A percentile compares a stretch with the other conserved stretches of the same genome.
phyloP scores from a whole-genome alignment of 1,140 invertebrate species.

The Trichogramma pretiosum region DNA sequence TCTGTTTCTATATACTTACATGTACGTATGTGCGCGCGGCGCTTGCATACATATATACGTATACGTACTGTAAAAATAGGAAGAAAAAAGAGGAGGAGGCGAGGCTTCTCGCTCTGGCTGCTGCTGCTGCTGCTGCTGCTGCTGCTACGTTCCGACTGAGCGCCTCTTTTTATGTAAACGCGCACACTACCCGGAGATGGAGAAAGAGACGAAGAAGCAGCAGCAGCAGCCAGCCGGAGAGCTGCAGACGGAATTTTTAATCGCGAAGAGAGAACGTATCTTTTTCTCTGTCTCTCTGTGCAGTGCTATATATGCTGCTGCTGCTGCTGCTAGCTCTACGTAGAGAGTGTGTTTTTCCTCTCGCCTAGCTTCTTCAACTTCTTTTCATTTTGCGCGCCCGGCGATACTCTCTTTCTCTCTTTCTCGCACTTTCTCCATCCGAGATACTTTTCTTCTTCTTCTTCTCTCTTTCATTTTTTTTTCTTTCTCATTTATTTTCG shows the following conservation, averaged over 20 bases:
- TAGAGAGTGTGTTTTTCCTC: conserved; percentile 8
- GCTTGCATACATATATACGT: too few species aligned
- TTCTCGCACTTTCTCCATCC: neutral
- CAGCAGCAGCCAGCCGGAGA: neutral
- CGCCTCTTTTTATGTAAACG: too few species aligned
- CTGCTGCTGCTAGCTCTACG: conserved; percentile 14
- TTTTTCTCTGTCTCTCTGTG: neutral
- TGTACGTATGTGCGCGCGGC: conserved; percentile 18
- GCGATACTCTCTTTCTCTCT: conserved; percentile 1
- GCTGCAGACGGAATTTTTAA: conserved; percentile 39
- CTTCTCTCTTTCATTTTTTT: neutral
- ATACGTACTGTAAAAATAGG: too few species aligned
- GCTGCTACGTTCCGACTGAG: too few species aligned
- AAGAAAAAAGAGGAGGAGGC: neutral
- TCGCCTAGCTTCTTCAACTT: conserved; percentile 6
- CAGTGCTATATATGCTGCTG: conserved; percentile 5
- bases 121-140: neutral
- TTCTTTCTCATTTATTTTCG: too few species aligned
- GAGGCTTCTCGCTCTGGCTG: neutral
- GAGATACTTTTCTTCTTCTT: neutral
- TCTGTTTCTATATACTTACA: conserved; percentile 7
- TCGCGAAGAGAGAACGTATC: conserved; percentile 19
- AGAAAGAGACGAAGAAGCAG: neutral
- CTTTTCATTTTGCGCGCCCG: too few species aligned
- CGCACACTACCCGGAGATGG: too few species aligned